Evolutionary conservation across 2,113 vertebrate species (phyloP), one percentile per base, ranked within the genome.

Genomic region (Oryzias melastigma): DNA sequence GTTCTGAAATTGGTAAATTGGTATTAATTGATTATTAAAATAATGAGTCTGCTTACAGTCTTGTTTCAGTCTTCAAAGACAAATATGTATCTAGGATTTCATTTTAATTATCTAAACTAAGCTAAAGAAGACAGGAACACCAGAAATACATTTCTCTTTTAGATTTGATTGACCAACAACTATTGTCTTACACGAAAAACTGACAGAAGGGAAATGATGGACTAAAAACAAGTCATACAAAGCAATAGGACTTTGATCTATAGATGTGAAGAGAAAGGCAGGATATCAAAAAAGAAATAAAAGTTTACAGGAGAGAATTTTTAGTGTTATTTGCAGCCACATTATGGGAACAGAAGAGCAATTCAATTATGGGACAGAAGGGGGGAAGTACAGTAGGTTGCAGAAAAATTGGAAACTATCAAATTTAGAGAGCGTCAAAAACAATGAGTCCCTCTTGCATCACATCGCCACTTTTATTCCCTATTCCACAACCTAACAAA

Each of bases 361-460:
- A 82, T 86, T 85, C 74, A 86, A 85, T 85, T 83, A 83, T 59
- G 19, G 71, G 25, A 60, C 49, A 5, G 61, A 55, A 64, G n/a
- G 48, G 14, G 13, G 19, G 48, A 29, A 55, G 41, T 35, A 35
- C 10, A 35, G 41, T 17, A 5, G 16, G 43, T 27, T 61, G 60
- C 20, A 20, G 46, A 56, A 18, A 80, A 77, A 85, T 68, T 73
- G 60, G 63, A 79, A 86, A 82, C 79, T 73, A 78, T 78, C 22
- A 73, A 72, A 61, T 75, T 81, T 55, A 72, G 68, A 53, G 62
- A 57, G 54, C 49, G n/a, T 65, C 52, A 65, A 59, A 29, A 54
- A 29, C 12, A 43, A 43, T 47, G 35, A 55, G 44, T 46, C 52
- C 52, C 43, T 62, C 27, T 55, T 56, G 51, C 50, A 35, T 35